phyloP scores from a whole-genome alignment of 2,113 vertebrate species.

The Sitta europaea region DNA sequence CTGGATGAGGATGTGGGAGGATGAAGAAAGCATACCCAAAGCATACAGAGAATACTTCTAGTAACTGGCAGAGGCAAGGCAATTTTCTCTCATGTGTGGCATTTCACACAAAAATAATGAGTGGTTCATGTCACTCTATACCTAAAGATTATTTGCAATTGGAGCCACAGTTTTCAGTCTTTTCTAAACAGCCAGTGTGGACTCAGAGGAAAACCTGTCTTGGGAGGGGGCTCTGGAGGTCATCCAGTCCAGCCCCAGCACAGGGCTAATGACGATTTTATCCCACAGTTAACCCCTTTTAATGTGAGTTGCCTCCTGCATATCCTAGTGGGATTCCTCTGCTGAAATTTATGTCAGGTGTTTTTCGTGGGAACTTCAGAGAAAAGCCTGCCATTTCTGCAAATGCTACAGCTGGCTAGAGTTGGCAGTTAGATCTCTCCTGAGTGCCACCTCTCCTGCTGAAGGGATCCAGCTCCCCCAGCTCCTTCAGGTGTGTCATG shows the following conservation, averaged over 20 bases:
- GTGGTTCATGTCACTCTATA: neutral
- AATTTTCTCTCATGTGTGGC: neutral
- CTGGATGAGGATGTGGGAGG: neutral
- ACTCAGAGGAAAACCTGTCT: neutral
- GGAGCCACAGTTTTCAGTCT: neutral
- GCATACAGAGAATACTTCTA: neutral
- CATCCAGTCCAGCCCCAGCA: neutral
- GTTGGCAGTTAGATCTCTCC: neutral
- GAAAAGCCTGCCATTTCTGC: neutral
- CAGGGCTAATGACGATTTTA: neutral
- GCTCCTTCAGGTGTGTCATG: neutral
- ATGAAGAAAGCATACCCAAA: neutral
- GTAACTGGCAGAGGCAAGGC: neutral
- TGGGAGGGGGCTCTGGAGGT: neutral
- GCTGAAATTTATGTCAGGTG: neutral
- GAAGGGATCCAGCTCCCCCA: neutral
- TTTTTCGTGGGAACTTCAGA: neutral
- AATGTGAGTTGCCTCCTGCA: neutral
- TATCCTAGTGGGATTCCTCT: neutral
- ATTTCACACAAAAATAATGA: neutral
- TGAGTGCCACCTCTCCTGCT: accelerated
- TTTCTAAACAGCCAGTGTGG: neutral
- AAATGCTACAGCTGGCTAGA: neutral
- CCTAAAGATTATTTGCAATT: neutral
- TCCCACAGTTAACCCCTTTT: neutral